Base-by-base conservation (phyloP, 1,140 invertebrate genomes). In the Sarcophaga bullata region DNA sequence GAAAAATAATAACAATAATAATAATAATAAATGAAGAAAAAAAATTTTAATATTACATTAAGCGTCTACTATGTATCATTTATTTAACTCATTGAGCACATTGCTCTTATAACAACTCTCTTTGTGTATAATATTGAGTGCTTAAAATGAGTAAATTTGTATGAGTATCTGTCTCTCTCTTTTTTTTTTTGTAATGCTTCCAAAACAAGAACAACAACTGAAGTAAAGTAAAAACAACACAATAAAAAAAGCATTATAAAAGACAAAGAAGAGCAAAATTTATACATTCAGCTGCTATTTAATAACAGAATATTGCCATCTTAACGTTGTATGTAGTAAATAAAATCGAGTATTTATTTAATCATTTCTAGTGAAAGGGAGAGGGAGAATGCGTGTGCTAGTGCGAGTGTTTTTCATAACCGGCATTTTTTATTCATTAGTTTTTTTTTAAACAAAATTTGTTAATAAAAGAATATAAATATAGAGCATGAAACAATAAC, bases 361-460 rank as follows among this genome's bases (percentile, higher is more conserved):
- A 52, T n/a, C 46, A n/a, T 78, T 49, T 50, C n/a, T 52, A 52
- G 47, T 78, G 46, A 49, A 48, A 19, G 75, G 37, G 73, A 48
- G 73, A 49, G 75, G 17, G 75, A 50, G 73, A 48, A 46, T n/a
- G n/a, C 15, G n/a, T 15, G 62, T 68, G 17, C 62, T 78, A 17
- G 58, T 62, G 58, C 58, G 19, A 25, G 17, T 72, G 62, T 46
- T 73, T 73, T 52, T 48, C 75, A 17, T 48, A 78, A 78, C 75
- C 75, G 75, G 75, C 75, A 25, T 78, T 78, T 78, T 78, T 19
- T 37, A 37, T 37, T 46, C 73, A 73, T 78, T 78, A 49, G 25
- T 17, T 11, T 19, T 49, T 47, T 49, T 37, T 76, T 76, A 49
- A 50, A 52, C 48, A n/a, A 78, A 46, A 78, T 11, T 52, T 78